These are phyloP conservation scores for Apis florea DNA, from an alignment of 1,140 invertebrate genomes.

Conservation along the genomic window DNA sequence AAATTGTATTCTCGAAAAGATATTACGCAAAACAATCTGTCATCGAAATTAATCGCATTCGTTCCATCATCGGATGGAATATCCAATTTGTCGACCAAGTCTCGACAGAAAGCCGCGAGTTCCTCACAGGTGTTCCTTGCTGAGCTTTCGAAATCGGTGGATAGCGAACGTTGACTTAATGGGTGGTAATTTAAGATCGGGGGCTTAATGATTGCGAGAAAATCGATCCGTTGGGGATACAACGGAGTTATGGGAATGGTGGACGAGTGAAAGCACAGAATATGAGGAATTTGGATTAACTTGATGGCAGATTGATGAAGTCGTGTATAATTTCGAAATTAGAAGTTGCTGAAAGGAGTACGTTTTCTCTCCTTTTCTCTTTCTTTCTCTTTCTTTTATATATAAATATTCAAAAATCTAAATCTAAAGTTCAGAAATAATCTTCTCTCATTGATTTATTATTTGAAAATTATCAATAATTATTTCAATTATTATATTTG, in stretches of 20 bases:
- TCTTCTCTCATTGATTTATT: too few relatives aligned
- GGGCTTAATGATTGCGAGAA: slow-evolving; percentile 25
- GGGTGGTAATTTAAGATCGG: slow-evolving; percentile 33
- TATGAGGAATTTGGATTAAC: slow-evolving; percentile 14
- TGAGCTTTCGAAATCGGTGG: slow-evolving; percentile 33
- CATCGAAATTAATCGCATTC: too few relatives aligned
- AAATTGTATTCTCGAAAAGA: too few relatives aligned
- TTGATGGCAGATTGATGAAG: slow-evolving; percentile 21
- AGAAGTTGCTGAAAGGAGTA: background rate
- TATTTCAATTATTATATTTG: too few relatives aligned
- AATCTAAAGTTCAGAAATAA: too few relatives aligned
- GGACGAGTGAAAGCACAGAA: slow-evolving; percentile 8
- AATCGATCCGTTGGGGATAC: slow-evolving; percentile 42
- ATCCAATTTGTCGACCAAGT: background rate
- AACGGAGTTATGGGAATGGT: slow-evolving; percentile 16
- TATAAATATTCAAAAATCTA: too few relatives aligned
- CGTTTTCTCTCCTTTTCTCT: too few relatives aligned
- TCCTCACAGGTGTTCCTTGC: background rate
- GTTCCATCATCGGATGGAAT: background rate
- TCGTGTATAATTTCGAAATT: slow-evolving; percentile 18
- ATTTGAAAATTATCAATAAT: too few relatives aligned
- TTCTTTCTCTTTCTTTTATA: too few relatives aligned
- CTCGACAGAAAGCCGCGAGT: background rate
- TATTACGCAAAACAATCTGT: too few relatives aligned
- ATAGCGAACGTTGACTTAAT: slow-evolving; percentile 25